Percentiles rank a stretch among this genome's conserved stretches.
Evolutionary conservation across 2,113 vertebrate genomes (phyloP).

Genomic region (Platysteira castanea): DNA sequence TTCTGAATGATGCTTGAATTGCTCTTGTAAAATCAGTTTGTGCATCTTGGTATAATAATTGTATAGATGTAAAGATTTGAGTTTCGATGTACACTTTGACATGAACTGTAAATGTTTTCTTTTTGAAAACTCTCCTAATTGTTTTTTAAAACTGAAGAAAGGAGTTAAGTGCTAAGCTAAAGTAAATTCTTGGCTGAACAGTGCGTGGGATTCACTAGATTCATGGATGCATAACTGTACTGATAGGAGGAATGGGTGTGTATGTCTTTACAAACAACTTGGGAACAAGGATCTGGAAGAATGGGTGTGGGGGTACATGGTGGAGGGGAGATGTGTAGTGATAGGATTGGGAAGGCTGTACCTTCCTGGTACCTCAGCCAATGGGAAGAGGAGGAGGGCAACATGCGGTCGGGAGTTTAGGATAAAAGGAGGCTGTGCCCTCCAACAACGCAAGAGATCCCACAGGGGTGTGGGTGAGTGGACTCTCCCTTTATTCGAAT

Average conservation of each 20-base stretch:
- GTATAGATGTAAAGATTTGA: not conserved
- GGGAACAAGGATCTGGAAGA: not conserved
- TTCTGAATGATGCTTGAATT: not conserved
- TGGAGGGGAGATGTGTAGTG: not conserved
- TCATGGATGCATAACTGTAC: not conserved
- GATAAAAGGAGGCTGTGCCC: not conserved
- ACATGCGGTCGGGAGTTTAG: not conserved
- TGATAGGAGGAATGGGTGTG: not conserved
- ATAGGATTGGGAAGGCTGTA: not conserved
- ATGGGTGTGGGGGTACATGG: not conserved
- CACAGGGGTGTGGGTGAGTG: not conserved
- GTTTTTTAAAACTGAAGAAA: not conserved
- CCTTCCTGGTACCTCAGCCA: not conserved
- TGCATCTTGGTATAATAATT: not conserved
- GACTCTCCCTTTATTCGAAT: not conserved
- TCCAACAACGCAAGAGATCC: not conserved
- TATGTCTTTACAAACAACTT: not conserved
- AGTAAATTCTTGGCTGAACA: slow-evolving; percentile 10
- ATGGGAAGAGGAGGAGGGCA: not conserved
- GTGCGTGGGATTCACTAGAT: not conserved
- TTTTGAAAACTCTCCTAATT: not conserved
- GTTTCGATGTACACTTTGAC: not conserved
- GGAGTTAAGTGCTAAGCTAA: not conserved
- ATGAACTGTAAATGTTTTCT: not conserved
- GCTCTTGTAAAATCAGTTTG: not conserved